A percentile compares a stretch with the other conserved stretches of the same genome.
Conservation (phyloP, 30 jellyfish, hydroid and myxozoan genomes). For the Aurelia aurita region DNA sequence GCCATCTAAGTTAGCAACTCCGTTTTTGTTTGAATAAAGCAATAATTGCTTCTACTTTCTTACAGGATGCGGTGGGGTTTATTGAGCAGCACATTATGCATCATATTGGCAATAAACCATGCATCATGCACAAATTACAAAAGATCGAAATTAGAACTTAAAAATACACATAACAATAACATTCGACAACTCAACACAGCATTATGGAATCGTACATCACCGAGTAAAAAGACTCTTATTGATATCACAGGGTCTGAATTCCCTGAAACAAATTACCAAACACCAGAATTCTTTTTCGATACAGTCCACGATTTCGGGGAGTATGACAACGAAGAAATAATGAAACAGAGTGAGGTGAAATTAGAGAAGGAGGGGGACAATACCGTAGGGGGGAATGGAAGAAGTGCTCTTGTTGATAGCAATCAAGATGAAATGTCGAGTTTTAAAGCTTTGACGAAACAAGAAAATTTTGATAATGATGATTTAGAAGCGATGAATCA, state of each 20-base stretch:
- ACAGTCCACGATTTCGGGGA: slow-evolving; percentile 66
- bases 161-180: no score
- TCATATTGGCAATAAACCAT: neutral
- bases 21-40: no score
- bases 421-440: slow-evolving; percentile 30
- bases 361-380: slow-evolving; percentile 29
- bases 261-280: slow-evolving; percentile 68
- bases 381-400: slow-evolving; percentile 16
- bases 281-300: slow-evolving; percentile 73
- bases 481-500: slow-evolving; percentile 47
- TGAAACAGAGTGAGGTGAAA: slow-evolving; percentile 37
- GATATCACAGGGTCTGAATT: slow-evolving; percentile 78
- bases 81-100: neutral
- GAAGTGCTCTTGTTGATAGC: slow-evolving; percentile 38
- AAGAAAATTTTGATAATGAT: slow-evolving; percentile 60
- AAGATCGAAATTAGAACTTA: neutral
- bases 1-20: no score
- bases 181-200: no score
- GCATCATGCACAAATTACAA: neutral
- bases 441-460: slow-evolving; percentile 18
- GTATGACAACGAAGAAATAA: slow-evolving; percentile 57
- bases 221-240: slow-evolving; percentile 58
- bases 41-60: neutral
- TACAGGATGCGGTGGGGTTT: slow-evolving; percentile 8
- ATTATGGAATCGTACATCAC: neutral